Conservation (phyloP, 2,888 invertebrate genomes). For the Resseliella maxima region DNA sequence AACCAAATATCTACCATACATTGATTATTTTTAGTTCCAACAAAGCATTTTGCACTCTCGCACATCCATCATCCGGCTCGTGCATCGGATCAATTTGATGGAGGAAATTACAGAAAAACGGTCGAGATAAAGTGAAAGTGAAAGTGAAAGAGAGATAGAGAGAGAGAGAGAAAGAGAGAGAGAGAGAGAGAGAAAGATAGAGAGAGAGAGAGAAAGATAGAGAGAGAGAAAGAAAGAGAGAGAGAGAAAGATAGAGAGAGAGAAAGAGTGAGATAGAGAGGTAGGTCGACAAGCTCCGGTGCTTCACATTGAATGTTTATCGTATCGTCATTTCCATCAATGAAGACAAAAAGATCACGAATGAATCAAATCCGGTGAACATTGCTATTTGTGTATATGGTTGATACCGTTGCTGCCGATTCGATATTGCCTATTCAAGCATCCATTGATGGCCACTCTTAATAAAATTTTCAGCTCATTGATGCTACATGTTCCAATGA, state of each 20-base stretch:
- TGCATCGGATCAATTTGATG: slow-evolving; percentile 12
- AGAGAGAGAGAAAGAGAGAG: too few relatives aligned
- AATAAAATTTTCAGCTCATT: slow-evolving; percentile 39
- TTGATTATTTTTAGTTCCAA: slow-evolving; percentile 1
- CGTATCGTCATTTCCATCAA: background rate
- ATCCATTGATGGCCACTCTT: slow-evolving; percentile 20
- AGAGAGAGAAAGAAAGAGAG: too few relatives aligned
- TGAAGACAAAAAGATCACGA: slow-evolving; percentile 25
- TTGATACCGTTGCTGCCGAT: background rate
- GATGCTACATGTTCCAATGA: slow-evolving; percentile 41
- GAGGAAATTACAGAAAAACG: slow-evolving; percentile 34
- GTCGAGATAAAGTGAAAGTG: too few relatives aligned
- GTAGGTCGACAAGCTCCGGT: too few relatives aligned
- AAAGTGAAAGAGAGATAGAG: too few relatives aligned
- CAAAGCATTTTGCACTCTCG: background rate
- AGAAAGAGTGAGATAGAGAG: too few relatives aligned
- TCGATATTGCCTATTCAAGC: slow-evolving; percentile 17
- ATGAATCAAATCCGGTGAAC: slow-evolving; percentile 18
- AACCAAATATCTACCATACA: background rate
- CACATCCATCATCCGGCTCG: background rate
- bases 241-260: too few relatives aligned
- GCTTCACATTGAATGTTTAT: background rate
- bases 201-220: too few relatives aligned
- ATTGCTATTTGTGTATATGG: background rate
- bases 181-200: too few relatives aligned